phyloP scores from a whole-genome alignment of 37 sponge, comb jelly and placozoan species.

The Crambe crambe region DNA sequence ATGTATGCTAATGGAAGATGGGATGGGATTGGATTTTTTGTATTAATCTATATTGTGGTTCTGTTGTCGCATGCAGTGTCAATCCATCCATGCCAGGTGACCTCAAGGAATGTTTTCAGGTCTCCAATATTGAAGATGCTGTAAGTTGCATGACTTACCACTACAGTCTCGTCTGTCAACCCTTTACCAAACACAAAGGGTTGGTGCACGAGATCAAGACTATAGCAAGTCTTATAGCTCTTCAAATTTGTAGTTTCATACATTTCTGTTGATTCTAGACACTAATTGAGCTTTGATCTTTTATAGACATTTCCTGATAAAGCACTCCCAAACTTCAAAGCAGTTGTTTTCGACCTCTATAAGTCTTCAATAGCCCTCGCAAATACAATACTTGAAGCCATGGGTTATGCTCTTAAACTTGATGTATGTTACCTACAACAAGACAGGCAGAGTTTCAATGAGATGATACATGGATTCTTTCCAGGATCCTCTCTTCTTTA shows the following conservation, averaged over 20 bases:
- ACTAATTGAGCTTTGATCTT: no score
- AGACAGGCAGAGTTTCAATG: no score
- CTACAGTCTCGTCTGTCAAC: background rate
- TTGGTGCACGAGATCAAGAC: background rate
- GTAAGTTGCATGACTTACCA: background rate
- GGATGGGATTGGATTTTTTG: no score
- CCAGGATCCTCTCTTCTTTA: constrained; percentile 66
- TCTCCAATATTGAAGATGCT: background rate
- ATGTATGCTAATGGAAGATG: no score
- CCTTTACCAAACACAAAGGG: background rate
- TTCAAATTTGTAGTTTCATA: background rate
- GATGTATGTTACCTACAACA: no score
- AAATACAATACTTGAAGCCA: constrained; percentile 36
- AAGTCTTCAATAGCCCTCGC: constrained; percentile 5
- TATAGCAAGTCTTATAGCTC: background rate
- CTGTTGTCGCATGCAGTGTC: constrained; percentile 25
- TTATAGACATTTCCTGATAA: constrained; percentile 37
- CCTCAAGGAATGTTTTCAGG: constrained; percentile 64
- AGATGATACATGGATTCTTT: background rate
- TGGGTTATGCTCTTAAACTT: constrained; percentile 61
- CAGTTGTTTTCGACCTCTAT: constrained; percentile 8
- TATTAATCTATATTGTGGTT: background rate
- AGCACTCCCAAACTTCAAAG: constrained; percentile 25
- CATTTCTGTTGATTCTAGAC: background rate
- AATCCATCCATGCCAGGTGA: constrained; percentile 54